Evolutionary conservation across 92 coral and sea anemone genomes (phyloP), one percentile per base, ranked within the genome.

Genomic region (Isaurus tuberculatus): DNA sequence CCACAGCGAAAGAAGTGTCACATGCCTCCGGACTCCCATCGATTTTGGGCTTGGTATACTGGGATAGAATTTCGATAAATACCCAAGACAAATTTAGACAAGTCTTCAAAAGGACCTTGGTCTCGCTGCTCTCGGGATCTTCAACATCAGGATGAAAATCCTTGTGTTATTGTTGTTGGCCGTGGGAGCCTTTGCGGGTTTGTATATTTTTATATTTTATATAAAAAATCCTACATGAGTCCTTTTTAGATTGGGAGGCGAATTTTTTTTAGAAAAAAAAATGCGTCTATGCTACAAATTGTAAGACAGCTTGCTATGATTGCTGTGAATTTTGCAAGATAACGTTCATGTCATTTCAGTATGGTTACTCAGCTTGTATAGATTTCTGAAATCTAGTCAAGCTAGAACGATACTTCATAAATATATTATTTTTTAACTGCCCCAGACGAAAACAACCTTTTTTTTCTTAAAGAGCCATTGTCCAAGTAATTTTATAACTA

Each of bases 161-260:
- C 84, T 91, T 20, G 63, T 94, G 30, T 72, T 90, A 84, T 90
- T 92, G 94, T 88, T 97, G 97, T 93, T 97, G 94, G 98, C 98
- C 92, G 88, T 94, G 34, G 99, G 98, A 78, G 94, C 95, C 82
- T 25, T 97, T 27, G 98, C 98, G 87, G 99, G 99, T 97, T 87
- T 26, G 98, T 90, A 85, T 13, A 31, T 27, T 30, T 13, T 5
- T 11, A 49, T 78, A 53, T 58, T 20, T 73, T 68, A 49, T 46
- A n/a, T 32, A 9, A 26, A 23, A 36, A 4, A 33, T 22, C 26
- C 1, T 31, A 33, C 22, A 10, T 17, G 34, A 57, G 34, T 22
- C 1, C 23, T 29, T 51, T 57, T 25, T 30, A 14, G n/a, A 8
- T 16, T 28, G 8, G 30, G 5, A 11, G 28, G 25, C n/a, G 32